Percentiles rank a stretch among this genome's conserved stretches.
Conservation (phyloP, 2,888 invertebrate genomes). For the Spodoptera exigua region DNA sequence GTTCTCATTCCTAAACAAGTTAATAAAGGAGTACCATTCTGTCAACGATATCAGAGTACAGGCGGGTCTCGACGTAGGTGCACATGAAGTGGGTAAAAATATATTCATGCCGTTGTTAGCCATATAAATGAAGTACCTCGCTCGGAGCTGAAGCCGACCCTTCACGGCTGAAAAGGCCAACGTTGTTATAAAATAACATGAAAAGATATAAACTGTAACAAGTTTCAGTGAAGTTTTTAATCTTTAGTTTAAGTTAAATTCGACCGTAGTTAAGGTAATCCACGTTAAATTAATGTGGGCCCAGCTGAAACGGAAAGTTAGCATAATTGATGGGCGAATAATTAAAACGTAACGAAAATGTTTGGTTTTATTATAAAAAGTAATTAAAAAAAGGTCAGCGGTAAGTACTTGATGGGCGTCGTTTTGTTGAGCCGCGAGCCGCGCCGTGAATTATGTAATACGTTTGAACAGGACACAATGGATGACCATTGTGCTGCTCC, state of each 20-base stretch:
- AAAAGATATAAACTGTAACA: constrained; percentile 15
- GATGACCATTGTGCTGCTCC: neutral
- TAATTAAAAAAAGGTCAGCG: constrained; percentile 24
- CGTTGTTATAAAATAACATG: constrained; percentile 15
- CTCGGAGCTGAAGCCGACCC: no score
- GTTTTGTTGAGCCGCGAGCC: no score
- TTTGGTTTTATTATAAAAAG: constrained; percentile 30
- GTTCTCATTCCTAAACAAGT: no score
- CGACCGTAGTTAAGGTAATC: constrained; percentile 30
- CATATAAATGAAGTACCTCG: no score
- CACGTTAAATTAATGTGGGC: constrained; percentile 35
- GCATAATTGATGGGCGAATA: constrained; percentile 26
- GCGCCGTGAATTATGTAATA: no score
- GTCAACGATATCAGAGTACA: no score
- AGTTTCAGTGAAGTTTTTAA: constrained; percentile 26
- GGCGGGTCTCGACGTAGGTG: no score
- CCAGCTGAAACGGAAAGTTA: constrained; percentile 40
- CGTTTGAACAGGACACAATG: neutral
- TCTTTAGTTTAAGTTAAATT: constrained; percentile 35
- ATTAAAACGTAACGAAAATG: constrained; percentile 27
- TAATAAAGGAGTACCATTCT: no score
- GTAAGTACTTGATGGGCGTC: neutral
- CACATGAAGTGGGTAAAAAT: no score
- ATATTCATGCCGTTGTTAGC: no score
- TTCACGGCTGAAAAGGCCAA: constrained; percentile 1